Conservation (phyloP, 2,113 vertebrate genomes). For the Hyperopisus bebe region DNA sequence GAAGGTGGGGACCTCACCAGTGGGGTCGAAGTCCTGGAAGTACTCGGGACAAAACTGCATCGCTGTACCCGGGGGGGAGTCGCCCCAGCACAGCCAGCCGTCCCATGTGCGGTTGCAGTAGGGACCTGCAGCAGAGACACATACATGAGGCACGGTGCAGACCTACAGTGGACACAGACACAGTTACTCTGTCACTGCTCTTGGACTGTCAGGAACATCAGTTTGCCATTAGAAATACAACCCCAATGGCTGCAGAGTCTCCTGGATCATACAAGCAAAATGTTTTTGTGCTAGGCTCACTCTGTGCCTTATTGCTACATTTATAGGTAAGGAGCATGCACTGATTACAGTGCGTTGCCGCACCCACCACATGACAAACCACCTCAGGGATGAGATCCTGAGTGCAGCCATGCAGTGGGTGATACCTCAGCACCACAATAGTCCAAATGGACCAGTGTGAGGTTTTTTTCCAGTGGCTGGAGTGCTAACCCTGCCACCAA, state of each 20-base stretch:
- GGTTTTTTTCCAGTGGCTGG: no score
- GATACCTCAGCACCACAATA: no score
- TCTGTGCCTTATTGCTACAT: not conserved
- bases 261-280: not conserved
- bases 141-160: not conserved
- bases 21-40: slow-evolving; percentile 60
- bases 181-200: not conserved
- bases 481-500: no score
- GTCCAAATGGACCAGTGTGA: no score
- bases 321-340: no score
- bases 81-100: slow-evolving; percentile 67
- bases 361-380: no score
- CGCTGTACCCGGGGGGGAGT: slow-evolving; percentile 49
- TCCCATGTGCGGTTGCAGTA: slow-evolving; percentile 72
- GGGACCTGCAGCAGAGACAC: slow-evolving; percentile 39
- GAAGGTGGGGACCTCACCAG: slow-evolving; percentile 42
- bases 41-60: slow-evolving; percentile 63
- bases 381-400: no score
- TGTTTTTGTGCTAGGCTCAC: not conserved
- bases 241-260: not conserved
- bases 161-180: not conserved
- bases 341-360: no score
- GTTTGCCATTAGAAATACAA: not conserved
- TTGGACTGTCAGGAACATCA: not conserved
- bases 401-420: no score